A percentile compares a stretch with the other conserved stretches of the same genome.
Evolutionary conservation across 2,113 vertebrate species (phyloP).

Genomic region (Hippocampus zosterae): DNA sequence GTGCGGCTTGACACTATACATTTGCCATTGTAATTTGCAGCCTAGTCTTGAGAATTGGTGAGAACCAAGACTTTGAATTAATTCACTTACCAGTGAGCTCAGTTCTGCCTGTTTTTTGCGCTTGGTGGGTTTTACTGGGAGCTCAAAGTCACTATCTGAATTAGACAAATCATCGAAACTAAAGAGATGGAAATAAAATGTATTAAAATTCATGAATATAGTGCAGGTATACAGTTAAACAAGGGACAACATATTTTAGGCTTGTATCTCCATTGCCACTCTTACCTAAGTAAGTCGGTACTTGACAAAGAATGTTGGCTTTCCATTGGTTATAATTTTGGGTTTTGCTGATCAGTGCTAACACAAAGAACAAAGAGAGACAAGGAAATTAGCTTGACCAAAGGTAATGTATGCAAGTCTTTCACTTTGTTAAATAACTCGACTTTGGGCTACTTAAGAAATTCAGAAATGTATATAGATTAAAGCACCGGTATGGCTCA

Average conservation of each 20-base stretch:
- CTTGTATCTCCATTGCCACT: background rate
- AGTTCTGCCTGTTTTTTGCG: slow-evolving; percentile 29
- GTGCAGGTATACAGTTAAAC: background rate
- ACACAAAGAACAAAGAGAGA: background rate
- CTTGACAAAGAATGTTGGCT: background rate
- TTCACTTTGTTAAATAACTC: background rate
- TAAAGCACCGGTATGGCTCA: background rate
- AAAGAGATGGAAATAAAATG: slow-evolving; percentile 1
- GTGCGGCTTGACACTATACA: slow-evolving; percentile 4
- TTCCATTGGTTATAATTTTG: background rate
- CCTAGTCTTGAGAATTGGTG: background rate
- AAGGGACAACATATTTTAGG: background rate
- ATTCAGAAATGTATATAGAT: background rate
- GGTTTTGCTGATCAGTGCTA: background rate
- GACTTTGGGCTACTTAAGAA: background rate
- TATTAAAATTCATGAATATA: background rate
- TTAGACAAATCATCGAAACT: slow-evolving; percentile 56
- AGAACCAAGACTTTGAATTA: background rate
- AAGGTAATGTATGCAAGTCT: background rate
- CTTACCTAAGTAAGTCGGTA: slow-evolving; percentile 56
- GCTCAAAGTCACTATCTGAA: slow-evolving; percentile 73
- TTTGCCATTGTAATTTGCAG: background rate
- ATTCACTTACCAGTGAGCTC: slow-evolving; percentile 22
- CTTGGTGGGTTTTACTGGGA: slow-evolving; percentile 46
- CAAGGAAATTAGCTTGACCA: background rate